Evolutionary conservation across 2,797 vertebrate genomes (phyloP), one percentile per base, ranked within the genome.

Genomic region (Cyclopterus lumpus): DNA sequence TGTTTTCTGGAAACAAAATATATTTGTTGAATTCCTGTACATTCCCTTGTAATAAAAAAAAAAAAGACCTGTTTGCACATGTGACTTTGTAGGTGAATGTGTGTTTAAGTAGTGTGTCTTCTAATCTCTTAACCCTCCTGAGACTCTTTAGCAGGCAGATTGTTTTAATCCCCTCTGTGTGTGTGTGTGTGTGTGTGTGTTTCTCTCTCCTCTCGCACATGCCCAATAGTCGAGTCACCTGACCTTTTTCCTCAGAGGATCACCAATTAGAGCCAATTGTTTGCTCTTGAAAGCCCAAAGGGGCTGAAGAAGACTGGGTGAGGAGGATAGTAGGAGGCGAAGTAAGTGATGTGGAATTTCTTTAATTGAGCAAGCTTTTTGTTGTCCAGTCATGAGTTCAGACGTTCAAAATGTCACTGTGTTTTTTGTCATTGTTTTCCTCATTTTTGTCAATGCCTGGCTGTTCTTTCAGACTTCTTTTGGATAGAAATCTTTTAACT

Each of bases 51-150:
- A 89, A 88, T 93, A 90, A 92, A 91, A 8, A 20, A 51, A 38
- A 28, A 28, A 28, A 28, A 42, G 40, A 20, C 51, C 28, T 80
- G 30, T 85, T 73, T 79, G 66, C 63, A 73, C n/a, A 67, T 66
- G 32, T 51, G 1, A 15, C 22, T 80, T 49, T 73, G 44, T 62
- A 28, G 24, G 16, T 82, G 54, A 80, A 62, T 15, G 34, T 54
- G 46, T 73, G 1, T 61, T 44, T 5, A 6, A 57, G 42, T 26
- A 73, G 57, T 57, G 58, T 40, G 67, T 84, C 60, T 44, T 84
- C 55, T 90, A 91, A 92, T 90, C 90, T 83, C 71, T 89, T 91
- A 86, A 91, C 79, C 74, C 80, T 81, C 58, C 60, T 87, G 80
- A 73, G 73, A 63, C 16, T 38, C 69, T 55, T 67, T 54, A 53